These are phyloP conservation scores for Dreissena rostriformis DNA, from an alignment of 1,140 invertebrate species.

Conservation along the genomic window DNA sequence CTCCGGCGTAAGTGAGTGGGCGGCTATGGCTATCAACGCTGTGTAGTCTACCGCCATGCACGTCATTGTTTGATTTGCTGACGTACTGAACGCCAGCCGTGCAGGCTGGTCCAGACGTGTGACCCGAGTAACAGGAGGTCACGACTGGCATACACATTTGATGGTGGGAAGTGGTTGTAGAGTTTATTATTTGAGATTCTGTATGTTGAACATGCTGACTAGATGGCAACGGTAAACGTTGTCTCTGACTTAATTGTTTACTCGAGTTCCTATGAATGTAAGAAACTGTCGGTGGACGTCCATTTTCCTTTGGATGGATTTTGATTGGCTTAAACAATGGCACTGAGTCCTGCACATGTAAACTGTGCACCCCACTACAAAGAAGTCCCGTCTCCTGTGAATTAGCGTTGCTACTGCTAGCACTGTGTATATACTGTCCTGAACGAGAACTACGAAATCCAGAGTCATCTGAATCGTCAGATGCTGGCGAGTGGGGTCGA, in stretches of 20 bases:
- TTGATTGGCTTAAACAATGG: constrained; percentile 58
- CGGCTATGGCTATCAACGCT: constrained; percentile 45
- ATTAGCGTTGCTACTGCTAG: constrained; percentile 55
- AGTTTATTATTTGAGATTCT: constrained; percentile 45
- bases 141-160: neutral
- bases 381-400: constrained; percentile 43
- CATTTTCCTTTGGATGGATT: constrained; percentile 52
- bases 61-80: constrained; percentile 49
- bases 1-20: constrained; percentile 36
- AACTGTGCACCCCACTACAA: constrained; percentile 27
- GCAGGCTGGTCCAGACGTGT: constrained; percentile 6
- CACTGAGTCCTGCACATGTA: constrained; percentile 27
- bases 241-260: constrained; percentile 24
- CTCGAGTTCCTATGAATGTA: constrained; percentile 52
- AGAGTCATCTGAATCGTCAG: constrained; percentile 71
- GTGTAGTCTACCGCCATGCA: constrained; percentile 50
- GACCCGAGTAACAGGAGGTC: neutral
- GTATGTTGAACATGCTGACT: constrained; percentile 43
- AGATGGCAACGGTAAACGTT: constrained; percentile 45
- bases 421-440: constrained; percentile 61
- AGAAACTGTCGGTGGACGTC: constrained; percentile 45
- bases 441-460: constrained; percentile 71
- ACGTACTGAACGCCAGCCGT: constrained; percentile 28
- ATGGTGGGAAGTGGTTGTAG: neutral
- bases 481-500: constrained; percentile 71